Conservation (phyloP, 2,888 invertebrate species). For the Ophioninae sp. region DNA sequence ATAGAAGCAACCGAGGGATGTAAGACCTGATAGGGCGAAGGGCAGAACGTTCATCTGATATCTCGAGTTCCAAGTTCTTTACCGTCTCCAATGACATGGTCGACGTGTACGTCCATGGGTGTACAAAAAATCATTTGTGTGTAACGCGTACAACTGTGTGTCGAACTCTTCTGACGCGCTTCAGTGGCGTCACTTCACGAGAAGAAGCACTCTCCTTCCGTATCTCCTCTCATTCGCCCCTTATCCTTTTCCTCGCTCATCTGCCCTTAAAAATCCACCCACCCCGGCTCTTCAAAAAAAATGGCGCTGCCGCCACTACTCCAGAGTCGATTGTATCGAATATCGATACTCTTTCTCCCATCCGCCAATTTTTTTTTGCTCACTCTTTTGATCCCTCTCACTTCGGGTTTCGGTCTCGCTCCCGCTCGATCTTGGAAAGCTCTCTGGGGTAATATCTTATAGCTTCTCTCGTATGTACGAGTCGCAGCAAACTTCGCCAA, state of each 20-base stretch:
- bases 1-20: background rate
- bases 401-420: slow-evolving; percentile 4
- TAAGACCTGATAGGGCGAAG: background rate
- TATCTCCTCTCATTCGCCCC: slow-evolving; percentile 56
- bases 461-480: slow-evolving; percentile 34
- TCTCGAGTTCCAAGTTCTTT: slow-evolving; percentile 42
- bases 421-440: slow-evolving; percentile 6
- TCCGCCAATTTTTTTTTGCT: background rate
- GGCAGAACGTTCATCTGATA: slow-evolving; percentile 3
- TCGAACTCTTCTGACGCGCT: slow-evolving; percentile 36
- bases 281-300: slow-evolving; percentile 55
- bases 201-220: slow-evolving; percentile 57
- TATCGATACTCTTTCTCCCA: slow-evolving; percentile 50
- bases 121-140: slow-evolving; percentile 1
- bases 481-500: slow-evolving; percentile 7
- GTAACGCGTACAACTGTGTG: slow-evolving; percentile 8
- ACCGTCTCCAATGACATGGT: slow-evolving; percentile 21
- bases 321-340: slow-evolving; percentile 64
- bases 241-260: slow-evolving; percentile 58
- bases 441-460: slow-evolving; percentile 12
- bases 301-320: slow-evolving; percentile 57
- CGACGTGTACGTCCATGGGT: slow-evolving; percentile 18
- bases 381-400: slow-evolving; percentile 4
- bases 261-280: slow-evolving; percentile 38
- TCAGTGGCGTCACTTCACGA: slow-evolving; percentile 51